A percentile compares a stretch with the other conserved stretches of the same genome.
Evolutionary conservation across 2,888 invertebrate genomes (phyloP).

Genomic region (Ectemnius cavifrons): DNA sequence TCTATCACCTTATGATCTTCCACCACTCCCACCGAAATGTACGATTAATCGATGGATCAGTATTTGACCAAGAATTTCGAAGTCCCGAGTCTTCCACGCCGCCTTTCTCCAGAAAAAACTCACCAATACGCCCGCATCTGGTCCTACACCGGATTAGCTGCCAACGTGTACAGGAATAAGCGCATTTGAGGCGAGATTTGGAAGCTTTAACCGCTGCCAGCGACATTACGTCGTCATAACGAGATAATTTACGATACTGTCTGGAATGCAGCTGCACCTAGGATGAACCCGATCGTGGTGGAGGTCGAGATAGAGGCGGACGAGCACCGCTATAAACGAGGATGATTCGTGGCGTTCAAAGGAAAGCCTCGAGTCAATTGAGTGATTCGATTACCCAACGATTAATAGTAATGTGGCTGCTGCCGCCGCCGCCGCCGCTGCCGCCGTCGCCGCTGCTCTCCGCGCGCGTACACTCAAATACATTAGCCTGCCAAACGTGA

Average conservation of each 20-base stretch:
- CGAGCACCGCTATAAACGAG: conserved; percentile 29
- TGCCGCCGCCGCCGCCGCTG: conserved; percentile 51
- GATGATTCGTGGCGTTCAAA: conserved; percentile 51
- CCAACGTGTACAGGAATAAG: too few species aligned
- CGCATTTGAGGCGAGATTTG: too few species aligned
- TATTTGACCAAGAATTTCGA: too few species aligned
- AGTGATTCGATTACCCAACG: conserved; percentile 60
- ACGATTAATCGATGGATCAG: too few species aligned
- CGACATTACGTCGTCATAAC: conserved; percentile 3
- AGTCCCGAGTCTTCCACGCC: too few species aligned
- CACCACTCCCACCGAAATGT: too few species aligned
- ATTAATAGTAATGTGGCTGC: conserved; percentile 55
- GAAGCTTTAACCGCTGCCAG: background rate
- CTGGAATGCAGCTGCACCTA: conserved; percentile 32
- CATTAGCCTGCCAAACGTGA: conserved; percentile 56
- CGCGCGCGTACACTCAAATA: conserved; percentile 43
- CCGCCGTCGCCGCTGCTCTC: conserved; percentile 35
- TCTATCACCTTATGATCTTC: too few species aligned
- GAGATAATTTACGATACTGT: conserved; percentile 20
- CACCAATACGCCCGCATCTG: too few species aligned
- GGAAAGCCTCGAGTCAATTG: conserved; percentile 62
- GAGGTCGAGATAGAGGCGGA: conserved; percentile 20
- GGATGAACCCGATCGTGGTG: conserved; percentile 17
- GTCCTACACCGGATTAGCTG: too few species aligned
- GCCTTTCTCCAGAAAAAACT: too few species aligned